These are phyloP conservation scores for Nesidiocoris tenuis DNA, from an alignment of 2,888 invertebrate species.

Conservation along the genomic window DNA sequence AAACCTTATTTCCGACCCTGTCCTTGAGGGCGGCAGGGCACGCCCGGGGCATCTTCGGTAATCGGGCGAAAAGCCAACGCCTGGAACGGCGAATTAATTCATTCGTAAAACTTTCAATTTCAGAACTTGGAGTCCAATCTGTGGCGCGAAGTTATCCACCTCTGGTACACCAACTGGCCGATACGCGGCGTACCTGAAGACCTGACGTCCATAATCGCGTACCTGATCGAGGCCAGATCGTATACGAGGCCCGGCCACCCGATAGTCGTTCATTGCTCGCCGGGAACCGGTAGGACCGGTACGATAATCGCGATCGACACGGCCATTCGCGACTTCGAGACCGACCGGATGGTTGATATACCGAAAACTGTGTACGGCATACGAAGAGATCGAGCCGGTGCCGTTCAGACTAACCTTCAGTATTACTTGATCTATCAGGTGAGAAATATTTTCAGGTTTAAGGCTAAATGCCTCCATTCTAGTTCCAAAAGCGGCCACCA, in stretches of 20 bases:
- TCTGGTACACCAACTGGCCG: slow-evolving; percentile 92
- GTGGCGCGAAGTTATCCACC: slow-evolving; percentile 83
- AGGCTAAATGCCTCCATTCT: not conserved
- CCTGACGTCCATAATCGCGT: slow-evolving; percentile 79
- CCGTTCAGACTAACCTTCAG: slow-evolving; percentile 88
- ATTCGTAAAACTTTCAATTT: no score
- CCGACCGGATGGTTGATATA: slow-evolving; percentile 77
- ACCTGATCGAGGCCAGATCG: slow-evolving; percentile 78
- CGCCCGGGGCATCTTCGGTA: no score
- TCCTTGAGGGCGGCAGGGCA: no score
- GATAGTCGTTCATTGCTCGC: slow-evolving; percentile 76
- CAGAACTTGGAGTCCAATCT: slow-evolving; percentile 76
- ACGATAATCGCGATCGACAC: slow-evolving; percentile 80
- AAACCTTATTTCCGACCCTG: no score
- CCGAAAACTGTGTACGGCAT: slow-evolving; percentile 81
- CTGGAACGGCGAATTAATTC: no score
- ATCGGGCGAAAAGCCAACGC: no score
- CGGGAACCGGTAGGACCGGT: slow-evolving; percentile 85
- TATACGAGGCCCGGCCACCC: slow-evolving; percentile 59
- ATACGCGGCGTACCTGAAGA: slow-evolving; percentile 82
- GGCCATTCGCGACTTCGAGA: slow-evolving; percentile 81
- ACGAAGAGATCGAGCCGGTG: slow-evolving; percentile 82
- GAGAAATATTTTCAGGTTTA: not conserved
- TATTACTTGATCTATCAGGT: slow-evolving; percentile 92
- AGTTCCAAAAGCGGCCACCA: no score